Percentiles rank a stretch among this genome's conserved stretches.
Conservation (phyloP, 2,113 vertebrate species). For the Ciconia boyciana region DNA sequence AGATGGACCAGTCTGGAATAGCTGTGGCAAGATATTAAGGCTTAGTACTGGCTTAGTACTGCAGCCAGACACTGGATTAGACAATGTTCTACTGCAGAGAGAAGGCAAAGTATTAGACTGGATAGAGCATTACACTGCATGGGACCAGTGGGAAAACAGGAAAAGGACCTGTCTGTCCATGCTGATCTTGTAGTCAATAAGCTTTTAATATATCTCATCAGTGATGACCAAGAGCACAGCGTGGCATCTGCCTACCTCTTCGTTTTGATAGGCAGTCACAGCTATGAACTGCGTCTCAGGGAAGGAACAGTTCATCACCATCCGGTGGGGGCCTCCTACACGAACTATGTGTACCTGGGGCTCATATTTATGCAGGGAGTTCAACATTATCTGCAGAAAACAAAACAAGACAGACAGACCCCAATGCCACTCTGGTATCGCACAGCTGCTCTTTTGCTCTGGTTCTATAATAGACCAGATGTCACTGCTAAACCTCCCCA, state of each 20-base stretch:
- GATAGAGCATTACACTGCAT: not conserved
- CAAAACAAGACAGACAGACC: not conserved
- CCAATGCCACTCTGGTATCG: not conserved
- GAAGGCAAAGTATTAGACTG: not conserved
- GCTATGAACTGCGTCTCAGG: slow-evolving; percentile 96
- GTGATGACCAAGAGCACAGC: not conserved
- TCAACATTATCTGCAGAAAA: slow-evolving; percentile 89
- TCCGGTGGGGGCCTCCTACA: slow-evolving; percentile 86
- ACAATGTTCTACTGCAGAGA: not conserved
- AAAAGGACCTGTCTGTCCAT: not conserved
- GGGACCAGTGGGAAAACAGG: not conserved
- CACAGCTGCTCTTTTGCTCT: not conserved
- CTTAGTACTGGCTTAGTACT: not conserved
- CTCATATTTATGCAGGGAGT: slow-evolving; percentile 94
- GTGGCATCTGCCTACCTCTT: slow-evolving; percentile 74
- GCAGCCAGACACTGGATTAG: not conserved
- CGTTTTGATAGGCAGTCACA: slow-evolving; percentile 97
- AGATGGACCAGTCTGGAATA: not conserved
- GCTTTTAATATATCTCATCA: not conserved
- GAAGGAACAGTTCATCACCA: slow-evolving; percentile 94
- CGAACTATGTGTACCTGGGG: slow-evolving; percentile 95
- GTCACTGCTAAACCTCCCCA: not conserved
- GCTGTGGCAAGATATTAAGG: not conserved
- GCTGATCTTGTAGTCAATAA: not conserved
- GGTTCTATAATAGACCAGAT: not conserved